Base-by-base conservation (phyloP, 2,113 vertebrate species). In the Lepus americanus region DNA sequence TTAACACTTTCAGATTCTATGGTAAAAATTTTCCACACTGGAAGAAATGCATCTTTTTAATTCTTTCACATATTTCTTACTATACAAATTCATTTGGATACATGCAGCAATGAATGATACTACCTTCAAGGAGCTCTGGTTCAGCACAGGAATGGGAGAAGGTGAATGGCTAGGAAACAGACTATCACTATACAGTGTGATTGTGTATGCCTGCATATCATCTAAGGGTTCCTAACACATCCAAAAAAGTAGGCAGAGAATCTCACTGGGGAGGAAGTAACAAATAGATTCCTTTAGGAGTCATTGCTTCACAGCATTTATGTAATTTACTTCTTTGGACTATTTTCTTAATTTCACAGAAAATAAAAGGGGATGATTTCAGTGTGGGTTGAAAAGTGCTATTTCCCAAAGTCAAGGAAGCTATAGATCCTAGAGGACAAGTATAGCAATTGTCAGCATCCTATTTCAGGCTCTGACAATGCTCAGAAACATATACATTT, bases 321-420 rank as follows among this genome's bases (percentile, higher is more conserved):
- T 8, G 53, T 14, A 33, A 0, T 51, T 87, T 22, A 87, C 66
- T 16, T 53, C 4, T 31, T 55, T 64, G 8, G n/a, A 53, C 22
- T 84, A 33, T 85, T 87, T 70, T 80, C 51, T 87, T 70, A 72
- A 31, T 83, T 89, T 66, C 29, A 61, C 8, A 72, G 22, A 33
- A 78, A 22, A 53, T 17, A 11, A n/a, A 67, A 20, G 14, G 7
- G 59, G 29, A 19, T 9, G 29, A 86, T 31, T 81, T 89, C 78
- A 79, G 14, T 80, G 13, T 73, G 27, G 44, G 17, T 77, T 86
- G 36, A 31, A 25, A 72, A 77, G 20, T n/a, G 20, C 11, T 88
- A 31, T 53, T 49, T 82, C 20, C 81, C 23, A 77, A 82, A 94
- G 14, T 9, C 80, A 29, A 63, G 49, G 49, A 74, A 87, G 22